Evolutionary conservation across 2,888 invertebrate species (phyloP).

Genomic region (Andrena marginata): DNA sequence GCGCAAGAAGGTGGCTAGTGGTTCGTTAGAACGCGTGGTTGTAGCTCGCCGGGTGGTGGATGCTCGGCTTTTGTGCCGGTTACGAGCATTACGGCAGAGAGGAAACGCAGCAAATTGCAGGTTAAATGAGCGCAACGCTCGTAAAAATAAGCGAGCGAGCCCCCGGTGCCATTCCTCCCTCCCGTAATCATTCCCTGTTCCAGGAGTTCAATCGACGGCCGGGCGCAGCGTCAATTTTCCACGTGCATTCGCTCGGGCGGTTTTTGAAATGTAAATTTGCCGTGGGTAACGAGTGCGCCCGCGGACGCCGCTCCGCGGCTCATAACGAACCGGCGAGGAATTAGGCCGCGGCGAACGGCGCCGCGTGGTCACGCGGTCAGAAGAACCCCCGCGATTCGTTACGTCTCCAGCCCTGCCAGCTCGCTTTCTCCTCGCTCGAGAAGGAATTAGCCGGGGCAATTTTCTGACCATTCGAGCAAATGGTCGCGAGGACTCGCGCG

Average conservation of each 20-base stretch:
- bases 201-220: conserved; percentile 52
- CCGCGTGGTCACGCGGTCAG: conserved; percentile 19
- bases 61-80: background rate
- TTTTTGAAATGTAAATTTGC: conserved; percentile 70
- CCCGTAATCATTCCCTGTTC: conserved; percentile 30
- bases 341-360: conserved; percentile 50
- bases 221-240: conserved; percentile 45
- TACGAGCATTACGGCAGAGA: background rate
- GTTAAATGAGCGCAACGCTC: conserved; percentile 28
- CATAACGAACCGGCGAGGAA: conserved; percentile 59
- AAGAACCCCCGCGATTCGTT: conserved; percentile 45
- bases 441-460: conserved; percentile 34
- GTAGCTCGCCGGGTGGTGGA: background rate
- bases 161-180: background rate
- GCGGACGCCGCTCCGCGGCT: conserved; percentile 37
- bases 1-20: background rate
- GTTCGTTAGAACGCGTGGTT: background rate
- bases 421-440: background rate
- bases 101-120: conserved; percentile 30
- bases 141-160: conserved; percentile 31
- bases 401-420: background rate
- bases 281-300: conserved; percentile 58
- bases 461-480: background rate
- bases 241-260: conserved; percentile 39
- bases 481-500: background rate